A percentile compares a stretch with the other conserved stretches of the same genome.
phyloP scores from a whole-genome alignment of 2,888 invertebrate genomes.

The Drosophila merina region DNA sequence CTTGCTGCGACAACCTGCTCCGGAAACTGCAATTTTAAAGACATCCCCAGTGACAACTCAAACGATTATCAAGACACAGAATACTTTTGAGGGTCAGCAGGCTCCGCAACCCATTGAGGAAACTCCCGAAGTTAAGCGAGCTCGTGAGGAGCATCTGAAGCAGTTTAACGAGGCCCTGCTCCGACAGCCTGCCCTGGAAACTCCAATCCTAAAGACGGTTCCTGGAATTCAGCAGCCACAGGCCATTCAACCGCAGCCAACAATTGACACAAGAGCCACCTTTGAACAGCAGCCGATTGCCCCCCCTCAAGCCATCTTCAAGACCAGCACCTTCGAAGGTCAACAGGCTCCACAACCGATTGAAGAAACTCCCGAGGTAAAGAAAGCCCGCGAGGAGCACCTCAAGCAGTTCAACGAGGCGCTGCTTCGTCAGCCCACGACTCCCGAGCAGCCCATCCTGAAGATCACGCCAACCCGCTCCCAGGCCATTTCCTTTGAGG shows the following conservation, averaged over 20 bases:
- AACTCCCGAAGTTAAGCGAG: conserved; percentile 58
- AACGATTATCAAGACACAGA: conserved; percentile 1
- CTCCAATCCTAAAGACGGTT: conserved; percentile 3
- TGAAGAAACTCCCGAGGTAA: conserved; percentile 69
- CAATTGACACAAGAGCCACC: background rate
- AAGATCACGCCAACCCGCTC: conserved; percentile 13
- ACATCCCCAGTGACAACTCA: conserved; percentile 10
- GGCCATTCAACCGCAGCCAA: conserved; percentile 3
- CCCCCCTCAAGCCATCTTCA: conserved; percentile 8
- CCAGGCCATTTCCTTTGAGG: background rate
- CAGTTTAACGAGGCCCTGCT: conserved; percentile 58
- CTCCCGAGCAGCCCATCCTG: conserved; percentile 6
- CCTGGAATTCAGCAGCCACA: conserved; percentile 22
- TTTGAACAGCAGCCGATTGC: background rate
- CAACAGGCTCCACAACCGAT: conserved; percentile 46
- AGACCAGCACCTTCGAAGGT: conserved; percentile 1
- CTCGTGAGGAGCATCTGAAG: conserved; percentile 68
- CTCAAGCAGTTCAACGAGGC: conserved; percentile 64
- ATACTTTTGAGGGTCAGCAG: conserved; percentile 11
- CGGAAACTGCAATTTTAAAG: conserved; percentile 13
- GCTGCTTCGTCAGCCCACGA: conserved; percentile 39
- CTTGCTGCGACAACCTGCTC: conserved; percentile 41
- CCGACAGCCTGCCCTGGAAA: conserved; percentile 29
- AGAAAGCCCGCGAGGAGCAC: conserved; percentile 75
- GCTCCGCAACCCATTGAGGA: conserved; percentile 42